Percentiles rank a stretch among this genome's conserved stretches.
Conservation (phyloP, 1,140 invertebrate genomes). For the Cataglyphis hispanica region DNA sequence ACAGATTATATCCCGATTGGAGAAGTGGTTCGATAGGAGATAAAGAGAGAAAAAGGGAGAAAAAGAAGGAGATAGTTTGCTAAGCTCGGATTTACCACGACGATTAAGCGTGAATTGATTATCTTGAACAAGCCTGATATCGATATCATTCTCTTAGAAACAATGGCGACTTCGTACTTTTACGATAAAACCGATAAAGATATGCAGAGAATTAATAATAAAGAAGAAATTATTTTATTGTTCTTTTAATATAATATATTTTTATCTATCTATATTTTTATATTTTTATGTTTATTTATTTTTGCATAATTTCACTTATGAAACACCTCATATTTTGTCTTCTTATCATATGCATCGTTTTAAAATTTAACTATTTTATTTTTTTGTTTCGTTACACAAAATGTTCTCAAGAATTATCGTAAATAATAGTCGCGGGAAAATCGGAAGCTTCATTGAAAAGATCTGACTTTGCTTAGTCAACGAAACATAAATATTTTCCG, state of each 20-base stretch:
- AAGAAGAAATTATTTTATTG: no score
- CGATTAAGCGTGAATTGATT: constrained; percentile 51
- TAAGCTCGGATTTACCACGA: constrained; percentile 22
- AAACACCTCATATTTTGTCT: not conserved
- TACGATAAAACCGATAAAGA: not conserved
- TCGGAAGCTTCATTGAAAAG: not conserved
- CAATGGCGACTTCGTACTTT: constrained; percentile 18
- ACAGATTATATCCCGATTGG: constrained; percentile 17
- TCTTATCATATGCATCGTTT: not conserved
- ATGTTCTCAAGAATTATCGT: not conserved
- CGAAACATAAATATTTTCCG: not conserved
- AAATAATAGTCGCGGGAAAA: not conserved
- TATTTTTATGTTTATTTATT: no score
- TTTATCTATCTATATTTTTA: no score
- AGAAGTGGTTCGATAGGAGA: not conserved
- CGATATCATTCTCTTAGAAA: not conserved
- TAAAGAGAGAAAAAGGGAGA: not conserved
- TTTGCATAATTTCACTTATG: not conserved
- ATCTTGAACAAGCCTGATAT: not conserved
- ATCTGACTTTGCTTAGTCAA: not conserved
- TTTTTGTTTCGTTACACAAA: not conserved
- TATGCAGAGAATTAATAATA: not conserved
- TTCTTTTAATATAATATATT: no score
- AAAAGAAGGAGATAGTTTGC: not conserved
- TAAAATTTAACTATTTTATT: not conserved